phyloP scores from a whole-genome alignment of 2,888 invertebrate genomes.

The Campopleginae sp. region DNA sequence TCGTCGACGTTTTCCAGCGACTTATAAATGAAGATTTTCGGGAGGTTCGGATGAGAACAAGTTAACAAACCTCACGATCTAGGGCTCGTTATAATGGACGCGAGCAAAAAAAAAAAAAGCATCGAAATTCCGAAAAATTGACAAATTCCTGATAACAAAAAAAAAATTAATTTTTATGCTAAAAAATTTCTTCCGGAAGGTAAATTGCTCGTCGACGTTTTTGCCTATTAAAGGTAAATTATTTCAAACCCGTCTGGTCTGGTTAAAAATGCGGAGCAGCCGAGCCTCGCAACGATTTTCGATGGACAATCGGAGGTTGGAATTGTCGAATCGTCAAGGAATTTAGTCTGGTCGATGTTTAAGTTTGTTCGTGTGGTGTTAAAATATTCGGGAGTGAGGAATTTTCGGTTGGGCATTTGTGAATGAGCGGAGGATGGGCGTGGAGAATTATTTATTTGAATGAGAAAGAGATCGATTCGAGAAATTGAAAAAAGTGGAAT shows the following conservation, averaged over 20 bases:
- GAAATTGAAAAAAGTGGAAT: constrained; percentile 28
- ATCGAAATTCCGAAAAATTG: too few species aligned
- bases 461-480: constrained; percentile 61
- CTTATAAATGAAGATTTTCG: too few species aligned
- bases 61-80: too few species aligned
- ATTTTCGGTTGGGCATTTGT: constrained; percentile 12
- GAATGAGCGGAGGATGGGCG: constrained; percentile 36
- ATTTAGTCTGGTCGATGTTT: constrained; percentile 59
- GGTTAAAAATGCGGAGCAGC: neutral
- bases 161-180: neutral
- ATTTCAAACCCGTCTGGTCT: neutral
- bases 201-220: neutral
- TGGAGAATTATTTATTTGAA: constrained; percentile 59
- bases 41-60: too few species aligned
- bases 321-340: constrained; percentile 45
- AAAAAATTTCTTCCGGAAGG: neutral
- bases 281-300: neutral
- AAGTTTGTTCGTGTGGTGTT: neutral
- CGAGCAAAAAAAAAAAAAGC: too few species aligned
- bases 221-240: neutral
- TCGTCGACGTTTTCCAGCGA: neutral
- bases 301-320: constrained; percentile 1
- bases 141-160: too few species aligned
- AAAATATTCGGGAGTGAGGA: constrained; percentile 41
- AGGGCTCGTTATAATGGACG: too few species aligned